Conservation (phyloP, 2,888 invertebrate genomes). For the Drosophila anceps region DNA sequence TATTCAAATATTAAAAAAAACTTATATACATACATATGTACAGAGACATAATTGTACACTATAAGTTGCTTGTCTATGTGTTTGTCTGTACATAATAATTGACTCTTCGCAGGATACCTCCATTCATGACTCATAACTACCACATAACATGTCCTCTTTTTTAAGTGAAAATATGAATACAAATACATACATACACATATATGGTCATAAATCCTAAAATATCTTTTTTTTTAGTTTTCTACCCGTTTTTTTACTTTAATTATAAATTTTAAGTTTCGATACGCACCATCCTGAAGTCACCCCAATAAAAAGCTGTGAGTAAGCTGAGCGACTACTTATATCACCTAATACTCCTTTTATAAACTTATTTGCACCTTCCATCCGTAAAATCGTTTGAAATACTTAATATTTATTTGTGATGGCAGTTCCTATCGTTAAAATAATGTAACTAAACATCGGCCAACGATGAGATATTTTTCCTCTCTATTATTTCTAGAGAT, state of each 20-base stretch:
- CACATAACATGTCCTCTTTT: too few species aligned
- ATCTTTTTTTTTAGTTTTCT: too few species aligned
- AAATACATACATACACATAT: too few species aligned
- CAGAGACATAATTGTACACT: too few species aligned
- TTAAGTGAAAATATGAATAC: too few species aligned
- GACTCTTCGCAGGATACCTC: too few species aligned
- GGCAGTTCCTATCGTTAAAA: neutral
- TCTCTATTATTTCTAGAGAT: neutral
- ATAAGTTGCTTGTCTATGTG: too few species aligned
- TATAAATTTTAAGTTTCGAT: neutral
- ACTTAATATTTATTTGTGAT: neutral
- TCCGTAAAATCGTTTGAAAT: constrained; percentile 72
- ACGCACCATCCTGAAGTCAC: constrained; percentile 95
- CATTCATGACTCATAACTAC: too few species aligned
- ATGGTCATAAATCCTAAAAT: too few species aligned
- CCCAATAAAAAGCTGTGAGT: constrained; percentile 94
- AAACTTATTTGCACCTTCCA: constrained; percentile 89
- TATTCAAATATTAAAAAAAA: too few species aligned
- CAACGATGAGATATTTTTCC: neutral
- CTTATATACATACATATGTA: too few species aligned
- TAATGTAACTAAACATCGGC: neutral
- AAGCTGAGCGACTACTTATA: constrained; percentile 93
- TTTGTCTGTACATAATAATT: too few species aligned
- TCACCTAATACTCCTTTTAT: constrained; percentile 89
- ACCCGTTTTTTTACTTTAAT: neutral